Conservation (phyloP, 2,797 vertebrate genomes). For the Tauraco hartlaubi region DNA sequence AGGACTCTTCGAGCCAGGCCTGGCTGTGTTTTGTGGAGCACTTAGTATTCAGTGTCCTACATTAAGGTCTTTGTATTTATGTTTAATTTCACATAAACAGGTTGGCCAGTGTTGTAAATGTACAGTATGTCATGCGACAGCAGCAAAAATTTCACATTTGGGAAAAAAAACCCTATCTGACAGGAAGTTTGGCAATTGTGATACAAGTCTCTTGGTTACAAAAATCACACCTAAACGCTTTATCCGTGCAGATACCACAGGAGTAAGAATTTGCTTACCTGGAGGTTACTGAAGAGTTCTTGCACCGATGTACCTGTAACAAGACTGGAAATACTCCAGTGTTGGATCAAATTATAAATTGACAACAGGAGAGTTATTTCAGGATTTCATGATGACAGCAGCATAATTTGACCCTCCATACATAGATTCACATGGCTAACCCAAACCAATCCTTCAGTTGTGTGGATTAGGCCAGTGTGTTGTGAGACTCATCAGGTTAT, state of each 20-base stretch:
- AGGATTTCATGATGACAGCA: neutral
- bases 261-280: neutral
- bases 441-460: neutral
- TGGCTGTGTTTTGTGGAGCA: conserved; percentile 7
- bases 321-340: neutral
- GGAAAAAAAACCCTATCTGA: neutral
- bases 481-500: neutral
- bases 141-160: neutral
- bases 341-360: neutral
- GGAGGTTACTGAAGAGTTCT: neutral
- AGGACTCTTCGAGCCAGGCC: neutral
- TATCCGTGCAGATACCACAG: neutral
- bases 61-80: neutral
- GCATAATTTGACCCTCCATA: neutral
- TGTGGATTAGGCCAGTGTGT: neutral
- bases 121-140: accelerated
- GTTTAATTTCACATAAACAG: neutral
- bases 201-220: neutral
- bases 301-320: neutral
- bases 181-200: neutral
- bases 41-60: neutral
- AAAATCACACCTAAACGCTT: neutral
- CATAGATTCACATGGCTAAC: neutral
- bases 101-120: neutral
- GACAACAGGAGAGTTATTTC: neutral